Evolutionary conservation across 2,888 invertebrate species (phyloP), one percentile per base, ranked within the genome.

Genomic region (Blera fallax): DNA sequence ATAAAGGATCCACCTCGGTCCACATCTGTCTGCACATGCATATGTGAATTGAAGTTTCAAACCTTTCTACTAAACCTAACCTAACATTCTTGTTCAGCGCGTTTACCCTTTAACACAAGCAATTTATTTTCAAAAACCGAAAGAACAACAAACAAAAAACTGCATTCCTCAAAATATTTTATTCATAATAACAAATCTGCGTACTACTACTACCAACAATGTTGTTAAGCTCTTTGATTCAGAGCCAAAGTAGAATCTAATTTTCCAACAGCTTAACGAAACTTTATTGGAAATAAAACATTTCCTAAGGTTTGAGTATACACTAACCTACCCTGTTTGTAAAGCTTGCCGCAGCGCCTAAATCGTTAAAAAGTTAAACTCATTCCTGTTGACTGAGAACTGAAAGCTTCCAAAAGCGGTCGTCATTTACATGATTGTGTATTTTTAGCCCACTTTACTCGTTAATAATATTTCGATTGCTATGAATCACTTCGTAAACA

Each of bases 391-490:
- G 16, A 8, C 8, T 14, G 7, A 6, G 10, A 3, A 32, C 6
- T 8, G n/a, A 64, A 64, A 64, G 29, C 29, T 64, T 32, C 29
- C 0, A 62, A 62, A 65, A n/a, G 48, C 18, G 29, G 14, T 21
- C n/a, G 11, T 34, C 14, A 24, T 21, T 29, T 34, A 18, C 24
- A 21, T 37, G 8, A 37, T 37, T 64, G 16, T 48, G 4, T 50
- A 52, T 40, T 67, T 67, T 24, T 34, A 37, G 37, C 10, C 50
- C 50, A 67, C 50, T 67, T 37, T 29, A 34, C 18, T 8, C 52
- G 16, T 54, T 29, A 32, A 16, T 54, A 11, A 18, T 27, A 34
- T 34, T 10, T n/a, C 16, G 34, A 56, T 24, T 62, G 43, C 16
- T 1, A 16, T 64, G 64, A 67, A 52, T 67, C 65, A 52, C 50